Evolutionary conservation across 2,113 vertebrate genomes (phyloP).

Genomic region (Myiopsitta monachus): DNA sequence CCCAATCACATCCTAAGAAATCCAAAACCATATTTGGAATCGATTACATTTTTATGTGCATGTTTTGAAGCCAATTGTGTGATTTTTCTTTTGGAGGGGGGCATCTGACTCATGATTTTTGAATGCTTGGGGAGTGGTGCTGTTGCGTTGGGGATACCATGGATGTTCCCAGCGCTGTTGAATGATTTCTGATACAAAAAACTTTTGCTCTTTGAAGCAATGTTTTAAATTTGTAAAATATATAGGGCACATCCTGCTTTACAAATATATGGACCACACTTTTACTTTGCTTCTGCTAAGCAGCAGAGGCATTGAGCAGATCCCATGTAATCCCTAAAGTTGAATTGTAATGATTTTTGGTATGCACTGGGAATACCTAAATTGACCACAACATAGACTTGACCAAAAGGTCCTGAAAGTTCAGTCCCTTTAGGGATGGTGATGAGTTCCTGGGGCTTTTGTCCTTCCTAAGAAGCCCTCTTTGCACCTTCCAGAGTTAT

Average conservation of each 20-base stretch:
- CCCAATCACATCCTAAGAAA: background rate
- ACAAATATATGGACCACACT: background rate
- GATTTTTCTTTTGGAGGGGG: slow-evolving; percentile 29
- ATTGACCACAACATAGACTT: background rate
- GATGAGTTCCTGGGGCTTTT: background rate
- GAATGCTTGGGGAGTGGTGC: slow-evolving; percentile 48
- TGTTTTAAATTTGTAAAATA: background rate
- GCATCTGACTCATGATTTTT: slow-evolving; percentile 55
- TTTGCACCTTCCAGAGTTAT: background rate
- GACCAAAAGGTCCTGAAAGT: background rate
- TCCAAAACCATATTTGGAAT: slow-evolving; percentile 44
- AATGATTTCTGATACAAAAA: background rate
- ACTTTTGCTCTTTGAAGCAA: background rate
- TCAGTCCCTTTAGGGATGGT: background rate
- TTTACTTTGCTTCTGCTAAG: background rate
- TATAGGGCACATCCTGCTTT: background rate
- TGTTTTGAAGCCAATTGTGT: slow-evolving; percentile 36
- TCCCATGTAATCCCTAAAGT: background rate
- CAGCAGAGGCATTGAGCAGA: background rate
- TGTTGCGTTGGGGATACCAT: background rate
- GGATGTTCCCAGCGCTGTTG: background rate
- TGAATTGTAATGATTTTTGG: background rate
- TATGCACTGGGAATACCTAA: background rate
- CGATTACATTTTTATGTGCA: slow-evolving; percentile 29
- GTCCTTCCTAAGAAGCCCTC: background rate